phyloP scores from a whole-genome alignment of 2,888 invertebrate species.

The Trilocha varians region DNA sequence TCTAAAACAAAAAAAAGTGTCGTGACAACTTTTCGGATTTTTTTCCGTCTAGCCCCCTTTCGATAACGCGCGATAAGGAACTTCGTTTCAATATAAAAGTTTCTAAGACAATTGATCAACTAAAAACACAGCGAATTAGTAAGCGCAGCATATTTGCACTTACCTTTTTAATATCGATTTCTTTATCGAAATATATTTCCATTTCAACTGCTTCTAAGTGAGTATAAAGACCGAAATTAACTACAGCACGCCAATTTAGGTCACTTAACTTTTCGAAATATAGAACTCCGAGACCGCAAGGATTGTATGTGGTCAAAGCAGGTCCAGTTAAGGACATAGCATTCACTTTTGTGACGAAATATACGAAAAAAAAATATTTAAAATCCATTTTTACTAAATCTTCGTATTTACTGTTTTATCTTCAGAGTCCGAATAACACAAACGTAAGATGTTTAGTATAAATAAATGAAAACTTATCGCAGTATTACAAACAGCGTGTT shows the following conservation, averaged over 20 bases:
- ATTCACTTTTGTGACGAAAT: constrained; percentile 21
- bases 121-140: too few species aligned
- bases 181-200: constrained; percentile 37
- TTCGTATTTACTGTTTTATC: constrained; percentile 8
- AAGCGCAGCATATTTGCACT: too few species aligned
- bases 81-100: too few species aligned
- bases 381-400: background rate
- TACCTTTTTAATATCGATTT: constrained; percentile 37
- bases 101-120: too few species aligned
- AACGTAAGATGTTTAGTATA: background rate
- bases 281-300: constrained; percentile 51
- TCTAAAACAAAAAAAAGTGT: too few species aligned
- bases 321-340: constrained; percentile 46
- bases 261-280: constrained; percentile 44
- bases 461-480: background rate
- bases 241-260: constrained; percentile 38
- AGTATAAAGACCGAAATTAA: constrained; percentile 43
- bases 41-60: too few species aligned
- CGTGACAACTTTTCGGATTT: too few species aligned
- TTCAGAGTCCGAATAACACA: background rate
- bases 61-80: too few species aligned
- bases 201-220: constrained; percentile 31
- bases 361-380: constrained; percentile 12
- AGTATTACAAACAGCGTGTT: background rate
- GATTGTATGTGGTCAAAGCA: constrained; percentile 45